Conservation (phyloP, 30 jellyfish, hydroid and myxozoan species). For the Euphysa ruthae region DNA sequence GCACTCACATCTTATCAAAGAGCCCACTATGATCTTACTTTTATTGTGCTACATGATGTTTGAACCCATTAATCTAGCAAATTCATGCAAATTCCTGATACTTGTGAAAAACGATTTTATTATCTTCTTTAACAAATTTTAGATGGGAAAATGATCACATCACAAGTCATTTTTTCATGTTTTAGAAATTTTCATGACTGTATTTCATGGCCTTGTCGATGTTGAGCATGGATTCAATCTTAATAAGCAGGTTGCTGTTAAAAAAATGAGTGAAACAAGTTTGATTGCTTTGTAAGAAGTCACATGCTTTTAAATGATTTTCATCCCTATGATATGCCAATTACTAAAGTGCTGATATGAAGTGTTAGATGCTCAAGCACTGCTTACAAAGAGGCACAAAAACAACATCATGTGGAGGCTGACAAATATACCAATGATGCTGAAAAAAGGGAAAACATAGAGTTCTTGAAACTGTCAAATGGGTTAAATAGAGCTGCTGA, state of each 20-base stretch:
- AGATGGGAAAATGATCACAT: neutral
- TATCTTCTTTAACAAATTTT: neutral
- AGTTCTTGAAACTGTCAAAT: too few species aligned
- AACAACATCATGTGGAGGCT: too few species aligned
- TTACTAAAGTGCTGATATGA: too few species aligned
- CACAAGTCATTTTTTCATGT: neutral
- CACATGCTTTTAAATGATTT: neutral
- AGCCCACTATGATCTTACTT: neutral
- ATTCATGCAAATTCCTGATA: neutral
- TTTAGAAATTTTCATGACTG: neutral
- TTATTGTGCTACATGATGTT: neutral
- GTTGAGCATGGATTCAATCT: neutral
- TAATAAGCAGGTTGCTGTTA: neutral
- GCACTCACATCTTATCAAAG: neutral
- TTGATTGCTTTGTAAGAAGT: neutral
- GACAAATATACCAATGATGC: too few species aligned
- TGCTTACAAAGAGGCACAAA: too few species aligned
- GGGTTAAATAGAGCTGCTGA: too few species aligned
- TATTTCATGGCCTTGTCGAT: neutral
- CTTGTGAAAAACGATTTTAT: neutral
- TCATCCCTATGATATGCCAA: constrained; percentile 1
- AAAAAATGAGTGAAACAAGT: neutral
- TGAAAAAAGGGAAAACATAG: too few species aligned
- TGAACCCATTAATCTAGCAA: neutral
- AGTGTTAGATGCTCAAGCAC: too few species aligned